Conservation (phyloP, 2,797 vertebrate genomes). For the Notolabrus celidotus region DNA sequence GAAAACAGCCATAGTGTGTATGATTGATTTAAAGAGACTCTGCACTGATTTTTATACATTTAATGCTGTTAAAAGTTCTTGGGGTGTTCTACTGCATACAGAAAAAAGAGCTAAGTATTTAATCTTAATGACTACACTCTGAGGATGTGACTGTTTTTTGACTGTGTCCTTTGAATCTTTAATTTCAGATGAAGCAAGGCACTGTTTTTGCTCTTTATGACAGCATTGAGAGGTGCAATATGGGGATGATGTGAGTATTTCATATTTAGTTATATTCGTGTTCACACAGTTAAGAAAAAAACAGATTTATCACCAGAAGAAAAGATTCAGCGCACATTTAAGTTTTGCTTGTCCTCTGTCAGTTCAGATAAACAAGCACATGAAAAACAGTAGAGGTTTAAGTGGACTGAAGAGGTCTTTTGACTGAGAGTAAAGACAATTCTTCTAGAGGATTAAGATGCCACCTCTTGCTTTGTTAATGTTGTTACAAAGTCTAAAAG, state of each 20-base stretch:
- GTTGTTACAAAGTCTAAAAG: conserved; percentile 70
- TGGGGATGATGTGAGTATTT: conserved; percentile 93
- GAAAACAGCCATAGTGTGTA: too few relatives aligned
- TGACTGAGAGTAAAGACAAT: conserved; percentile 39
- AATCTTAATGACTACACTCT: background rate
- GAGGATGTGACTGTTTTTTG: conserved; percentile 21
- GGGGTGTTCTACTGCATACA: background rate
- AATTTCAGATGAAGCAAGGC: conserved; percentile 88
- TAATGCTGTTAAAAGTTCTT: too few relatives aligned
- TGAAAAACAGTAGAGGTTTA: conserved; percentile 36
- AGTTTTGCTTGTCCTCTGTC: conserved; percentile 14
- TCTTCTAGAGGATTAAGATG: conserved; percentile 68
- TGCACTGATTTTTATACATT: too few relatives aligned
- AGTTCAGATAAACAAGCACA: conserved; percentile 21
- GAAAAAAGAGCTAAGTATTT: background rate
- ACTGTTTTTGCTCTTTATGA: conserved; percentile 89
- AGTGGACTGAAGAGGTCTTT: conserved; percentile 18
- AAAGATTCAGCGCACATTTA: conserved; percentile 3
- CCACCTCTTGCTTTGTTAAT: conserved; percentile 71
- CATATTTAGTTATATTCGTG: background rate
- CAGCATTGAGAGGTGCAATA: conserved; percentile 78
- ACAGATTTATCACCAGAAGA: background rate
- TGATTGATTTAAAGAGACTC: background rate
- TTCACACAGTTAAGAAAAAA: conserved; percentile 27
- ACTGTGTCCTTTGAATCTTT: conserved; percentile 30